Evolutionary conservation across 2,113 vertebrate species (phyloP), one percentile per base, ranked within the genome.

Genomic region (Probosciger aterrimus): DNA sequence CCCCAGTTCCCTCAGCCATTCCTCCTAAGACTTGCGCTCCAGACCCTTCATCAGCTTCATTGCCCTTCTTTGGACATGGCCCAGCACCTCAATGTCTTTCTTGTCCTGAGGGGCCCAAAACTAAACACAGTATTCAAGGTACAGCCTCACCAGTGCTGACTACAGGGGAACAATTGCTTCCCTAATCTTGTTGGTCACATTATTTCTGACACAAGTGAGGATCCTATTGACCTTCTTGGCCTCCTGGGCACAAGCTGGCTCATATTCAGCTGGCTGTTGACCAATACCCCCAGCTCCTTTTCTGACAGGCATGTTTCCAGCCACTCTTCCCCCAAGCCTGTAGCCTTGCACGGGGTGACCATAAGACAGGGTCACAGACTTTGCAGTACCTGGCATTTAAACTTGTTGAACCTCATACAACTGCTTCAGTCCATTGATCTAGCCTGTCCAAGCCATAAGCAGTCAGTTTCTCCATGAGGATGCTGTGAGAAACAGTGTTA

Each of bases 61-160:
- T 81, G 43, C 30, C 11, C 20, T 55, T 55, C 20, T 18, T 41
- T 63, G 25, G 25, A 63, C 11, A 8, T 0, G 0, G 1, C 55
- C 39, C 55, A 83, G 47, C 11, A 0, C 41, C 11, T 70, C 47
- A 31, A 7, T 43, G 64, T 41, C 4, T 4, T 76, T n/a, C 62
- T 8, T 22, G 31, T 2, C n/a, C 13, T 28, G 31, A 83, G 35
- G 3, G 2, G 5, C 47, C 18, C 35, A 49, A 1, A 70, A 23
- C 25, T 43, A 14, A 1, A 4, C 41, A 27, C 11, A 55, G 35
- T 4, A 47, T 2, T 25, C 0, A 4, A 11, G 24, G 25, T 55
- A 31, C 22, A 49, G 0, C 31, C 35, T 33, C 57, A 90, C 0
- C 80, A 76, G 19, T 39, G 16, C 63, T 3, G 3, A n/a, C 33